These are phyloP conservation scores for Pardosa pseudoannulata DNA, from an alignment of 2,888 invertebrate species.

Conservation along the genomic window DNA sequence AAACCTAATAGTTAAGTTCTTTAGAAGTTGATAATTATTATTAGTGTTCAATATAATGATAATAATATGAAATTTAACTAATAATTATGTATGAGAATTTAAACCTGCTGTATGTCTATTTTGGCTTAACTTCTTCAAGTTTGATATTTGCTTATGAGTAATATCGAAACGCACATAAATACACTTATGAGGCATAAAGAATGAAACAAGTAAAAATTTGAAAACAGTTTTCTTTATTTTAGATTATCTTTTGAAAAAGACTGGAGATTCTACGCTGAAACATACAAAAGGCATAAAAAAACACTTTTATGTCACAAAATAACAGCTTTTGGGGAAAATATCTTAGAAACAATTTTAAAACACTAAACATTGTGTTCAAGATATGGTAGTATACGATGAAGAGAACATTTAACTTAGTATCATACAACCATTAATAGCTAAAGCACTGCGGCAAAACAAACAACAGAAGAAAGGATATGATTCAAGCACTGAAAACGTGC, in stretches of 20 bases:
- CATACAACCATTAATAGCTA: slow-evolving; percentile 39
- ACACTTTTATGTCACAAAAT: slow-evolving; percentile 66
- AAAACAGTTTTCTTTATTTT: slow-evolving; percentile 67
- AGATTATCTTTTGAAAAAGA: slow-evolving; percentile 71
- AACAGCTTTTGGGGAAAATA: slow-evolving; percentile 68
- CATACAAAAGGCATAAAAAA: slow-evolving; percentile 70
- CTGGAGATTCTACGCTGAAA: slow-evolving; percentile 68
- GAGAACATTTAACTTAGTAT: slow-evolving; percentile 53
- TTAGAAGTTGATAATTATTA: too few relatives aligned
- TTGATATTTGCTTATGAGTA: too few relatives aligned
- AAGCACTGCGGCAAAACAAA: slow-evolving; percentile 56
- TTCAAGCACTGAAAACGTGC: slow-evolving; percentile 63
- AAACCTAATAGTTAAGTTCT: too few relatives aligned
- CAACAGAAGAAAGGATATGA: slow-evolving; percentile 43
- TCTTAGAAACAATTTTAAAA: slow-evolving; percentile 57
- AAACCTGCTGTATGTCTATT: too few relatives aligned
- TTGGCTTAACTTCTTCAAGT: too few relatives aligned
- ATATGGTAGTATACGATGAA: slow-evolving; percentile 67
- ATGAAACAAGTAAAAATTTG: slow-evolving; percentile 36
- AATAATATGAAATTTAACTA: too few relatives aligned
- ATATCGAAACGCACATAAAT: too few relatives aligned
- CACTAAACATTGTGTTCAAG: slow-evolving; percentile 60
- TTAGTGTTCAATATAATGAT: too few relatives aligned
- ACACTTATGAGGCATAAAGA: not conserved
- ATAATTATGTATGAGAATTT: too few relatives aligned